Evolutionary conservation across 2,113 vertebrate species (phyloP).

Genomic region (Neofelis nebulosa): DNA sequence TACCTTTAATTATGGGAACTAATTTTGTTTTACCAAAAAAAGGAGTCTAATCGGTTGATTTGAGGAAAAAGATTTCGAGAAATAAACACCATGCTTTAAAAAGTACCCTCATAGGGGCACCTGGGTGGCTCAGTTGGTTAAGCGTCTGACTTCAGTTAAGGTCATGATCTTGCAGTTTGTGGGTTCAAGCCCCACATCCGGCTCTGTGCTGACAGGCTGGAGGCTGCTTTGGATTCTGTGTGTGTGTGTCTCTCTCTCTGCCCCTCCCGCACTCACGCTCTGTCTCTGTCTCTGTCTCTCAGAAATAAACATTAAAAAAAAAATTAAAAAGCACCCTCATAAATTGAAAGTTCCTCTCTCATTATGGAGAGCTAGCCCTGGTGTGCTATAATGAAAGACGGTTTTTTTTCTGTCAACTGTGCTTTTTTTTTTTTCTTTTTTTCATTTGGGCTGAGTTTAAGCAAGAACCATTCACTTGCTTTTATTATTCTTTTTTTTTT

Average conservation of each 20-base stretch:
- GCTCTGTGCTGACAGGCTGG: too few relatives aligned
- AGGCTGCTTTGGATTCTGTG: too few relatives aligned
- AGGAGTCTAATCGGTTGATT: neutral
- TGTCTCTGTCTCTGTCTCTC: too few relatives aligned
- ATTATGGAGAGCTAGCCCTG: neutral
- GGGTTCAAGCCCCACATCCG: too few relatives aligned
- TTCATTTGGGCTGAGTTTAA: neutral
- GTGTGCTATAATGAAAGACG: neutral
- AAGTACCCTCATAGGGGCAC: neutral
- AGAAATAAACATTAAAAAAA: neutral
- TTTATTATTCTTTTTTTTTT: neutral
- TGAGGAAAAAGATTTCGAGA: neutral
- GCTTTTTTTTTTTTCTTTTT: neutral
- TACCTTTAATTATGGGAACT: neutral
- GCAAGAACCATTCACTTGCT: neutral
- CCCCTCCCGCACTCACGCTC: too few relatives aligned
- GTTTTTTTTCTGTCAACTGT: neutral
- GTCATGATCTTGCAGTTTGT: too few relatives aligned
- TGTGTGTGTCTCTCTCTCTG: too few relatives aligned
- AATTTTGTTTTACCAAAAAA: conserved; percentile 27
- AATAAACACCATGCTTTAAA: neutral
- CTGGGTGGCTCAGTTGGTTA: too few relatives aligned
- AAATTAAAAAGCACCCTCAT: neutral
- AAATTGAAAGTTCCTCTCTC: neutral
- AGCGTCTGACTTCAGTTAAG: too few relatives aligned